Evolutionary conservation across 2,113 vertebrate species (phyloP).

Genomic region (Elachura formosa): DNA sequence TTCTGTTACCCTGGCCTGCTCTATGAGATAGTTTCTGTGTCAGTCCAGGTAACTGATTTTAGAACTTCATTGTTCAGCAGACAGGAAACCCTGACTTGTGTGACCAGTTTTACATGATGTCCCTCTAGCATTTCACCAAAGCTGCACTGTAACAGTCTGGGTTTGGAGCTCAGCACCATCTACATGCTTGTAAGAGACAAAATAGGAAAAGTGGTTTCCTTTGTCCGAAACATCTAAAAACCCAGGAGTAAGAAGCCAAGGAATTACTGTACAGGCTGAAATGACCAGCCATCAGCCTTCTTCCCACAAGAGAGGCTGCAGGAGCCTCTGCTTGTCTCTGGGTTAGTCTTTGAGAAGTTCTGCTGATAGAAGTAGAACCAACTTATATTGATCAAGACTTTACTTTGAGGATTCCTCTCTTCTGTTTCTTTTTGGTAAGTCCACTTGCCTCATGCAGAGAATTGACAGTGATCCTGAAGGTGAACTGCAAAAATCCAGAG

Average conservation of each 20-base stretch:
- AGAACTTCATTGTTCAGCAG: neutral
- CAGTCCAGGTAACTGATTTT: neutral
- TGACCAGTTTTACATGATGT: neutral
- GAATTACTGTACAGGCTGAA: neutral
- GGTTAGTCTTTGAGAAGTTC: neutral
- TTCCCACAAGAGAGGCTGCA: neutral
- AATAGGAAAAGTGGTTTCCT: neutral
- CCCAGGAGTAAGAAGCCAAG: neutral
- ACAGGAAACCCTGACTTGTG: neutral
- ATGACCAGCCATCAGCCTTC: neutral
- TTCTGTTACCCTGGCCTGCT: neutral
- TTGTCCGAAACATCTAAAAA: neutral
- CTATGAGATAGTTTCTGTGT: accelerated
- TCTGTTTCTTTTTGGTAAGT: neutral
- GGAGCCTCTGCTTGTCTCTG: neutral
- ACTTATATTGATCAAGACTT: neutral
- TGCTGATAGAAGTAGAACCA: neutral
- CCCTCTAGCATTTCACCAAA: neutral
- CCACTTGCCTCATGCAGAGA: neutral
- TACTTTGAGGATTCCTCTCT: neutral
- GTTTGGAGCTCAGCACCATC: neutral
- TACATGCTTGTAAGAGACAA: neutral
- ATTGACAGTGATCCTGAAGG: neutral
- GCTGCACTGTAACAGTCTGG: neutral
- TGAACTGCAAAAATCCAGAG: neutral